Conservation (phyloP, 2,888 invertebrate species). For the Leucoptera coffeella region DNA sequence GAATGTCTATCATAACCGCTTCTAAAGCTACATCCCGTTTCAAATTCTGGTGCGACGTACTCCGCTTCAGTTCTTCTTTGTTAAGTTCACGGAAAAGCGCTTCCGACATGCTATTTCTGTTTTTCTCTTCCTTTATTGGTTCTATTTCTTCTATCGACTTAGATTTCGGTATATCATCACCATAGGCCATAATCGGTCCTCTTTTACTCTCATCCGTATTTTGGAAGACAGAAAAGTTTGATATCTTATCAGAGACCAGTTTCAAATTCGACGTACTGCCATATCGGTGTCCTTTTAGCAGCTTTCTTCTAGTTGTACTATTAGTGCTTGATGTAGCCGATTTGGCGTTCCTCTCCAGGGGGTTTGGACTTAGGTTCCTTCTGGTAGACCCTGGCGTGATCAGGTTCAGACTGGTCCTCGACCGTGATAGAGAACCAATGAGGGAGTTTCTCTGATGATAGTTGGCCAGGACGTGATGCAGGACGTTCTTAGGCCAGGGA, state of each 20-base stretch:
- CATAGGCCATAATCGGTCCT: conserved; percentile 39
- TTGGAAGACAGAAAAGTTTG: conserved; percentile 37
- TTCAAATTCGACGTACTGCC: conserved; percentile 36
- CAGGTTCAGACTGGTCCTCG: conserved; percentile 46
- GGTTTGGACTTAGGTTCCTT: conserved; percentile 27
- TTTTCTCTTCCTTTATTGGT: conserved; percentile 10
- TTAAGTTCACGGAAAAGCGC: conserved; percentile 13
- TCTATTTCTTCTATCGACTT: conserved; percentile 7
- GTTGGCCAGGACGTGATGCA: conserved; percentile 28
- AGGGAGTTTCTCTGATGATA: conserved; percentile 38
- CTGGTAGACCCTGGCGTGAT: conserved; percentile 17
- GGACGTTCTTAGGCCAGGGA: conserved; percentile 38
- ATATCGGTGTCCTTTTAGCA: conserved; percentile 22
- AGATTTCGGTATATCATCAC: too few species aligned
- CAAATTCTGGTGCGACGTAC: conserved; percentile 31
- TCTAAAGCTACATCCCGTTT: conserved; percentile 34
- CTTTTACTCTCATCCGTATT: conserved; percentile 14
- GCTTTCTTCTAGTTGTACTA: conserved; percentile 20
- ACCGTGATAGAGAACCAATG: conserved; percentile 48
- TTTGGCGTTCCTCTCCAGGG: conserved; percentile 14
- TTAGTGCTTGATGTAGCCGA: too few species aligned
- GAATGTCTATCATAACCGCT: conserved; percentile 35
- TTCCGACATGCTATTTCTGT: conserved; percentile 28
- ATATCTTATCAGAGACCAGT: conserved; percentile 31
- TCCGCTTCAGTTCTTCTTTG: conserved; percentile 11